A percentile compares a stretch with the other conserved stretches of the same genome.
Evolutionary conservation across 2,113 vertebrate species (phyloP).

Genomic region (Elaphurus davidianus): DNA sequence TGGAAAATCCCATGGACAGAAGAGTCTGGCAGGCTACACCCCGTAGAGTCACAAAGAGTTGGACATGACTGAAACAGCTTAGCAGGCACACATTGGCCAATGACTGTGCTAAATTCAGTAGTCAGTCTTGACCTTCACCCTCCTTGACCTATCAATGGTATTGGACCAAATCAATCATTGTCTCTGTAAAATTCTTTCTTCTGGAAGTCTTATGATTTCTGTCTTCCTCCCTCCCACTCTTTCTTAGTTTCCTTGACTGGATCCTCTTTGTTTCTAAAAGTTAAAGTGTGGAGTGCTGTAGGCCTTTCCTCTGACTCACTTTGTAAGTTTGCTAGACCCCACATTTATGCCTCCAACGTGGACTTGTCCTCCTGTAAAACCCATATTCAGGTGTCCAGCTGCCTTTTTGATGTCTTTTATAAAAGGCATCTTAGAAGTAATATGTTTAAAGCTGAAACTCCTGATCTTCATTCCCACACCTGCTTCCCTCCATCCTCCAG

Average conservation of each 20-base stretch:
- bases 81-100: not conserved
- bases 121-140: not conserved
- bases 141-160: not conserved
- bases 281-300: not conserved
- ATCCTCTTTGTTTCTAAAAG: not conserved
- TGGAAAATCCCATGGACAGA: not conserved
- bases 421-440: not conserved
- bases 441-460: not conserved
- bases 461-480: not conserved
- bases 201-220: not conserved
- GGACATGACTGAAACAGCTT: not conserved
- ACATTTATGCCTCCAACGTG: not conserved
- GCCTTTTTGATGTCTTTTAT: not conserved
- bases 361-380: not conserved
- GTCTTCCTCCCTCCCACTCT: not conserved
- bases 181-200: not conserved
- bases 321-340: not conserved
- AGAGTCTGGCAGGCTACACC: not conserved
- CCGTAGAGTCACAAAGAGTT: not conserved
- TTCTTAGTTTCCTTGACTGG: not conserved
- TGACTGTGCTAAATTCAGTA: not conserved
- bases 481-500: not conserved
- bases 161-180: not conserved
- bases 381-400: not conserved
- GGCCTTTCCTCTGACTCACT: not conserved